phyloP scores from a whole-genome alignment of 2,113 vertebrate species.

The Triplophysa tibetana region DNA sequence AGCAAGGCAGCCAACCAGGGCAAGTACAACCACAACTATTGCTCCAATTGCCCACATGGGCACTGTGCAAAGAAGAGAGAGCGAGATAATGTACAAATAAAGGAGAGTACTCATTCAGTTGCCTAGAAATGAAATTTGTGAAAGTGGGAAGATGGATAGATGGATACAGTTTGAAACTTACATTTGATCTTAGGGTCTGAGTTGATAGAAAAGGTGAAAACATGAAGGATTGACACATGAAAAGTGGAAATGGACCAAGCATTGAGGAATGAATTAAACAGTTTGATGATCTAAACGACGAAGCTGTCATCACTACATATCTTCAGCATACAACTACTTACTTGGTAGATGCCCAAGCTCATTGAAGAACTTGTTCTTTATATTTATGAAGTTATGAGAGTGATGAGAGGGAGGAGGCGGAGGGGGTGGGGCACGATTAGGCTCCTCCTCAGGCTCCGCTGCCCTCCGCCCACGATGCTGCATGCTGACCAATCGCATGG shows the following conservation, averaged over 20 bases:
- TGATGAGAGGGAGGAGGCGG: slow-evolving; percentile 63
- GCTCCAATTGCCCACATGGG: slow-evolving; percentile 85
- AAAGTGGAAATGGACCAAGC: slow-evolving; percentile 26
- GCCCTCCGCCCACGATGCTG: slow-evolving; percentile 61
- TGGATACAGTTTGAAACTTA: slow-evolving; percentile 61
- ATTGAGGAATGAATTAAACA: slow-evolving; percentile 1
- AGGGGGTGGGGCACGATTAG: slow-evolving; percentile 36
- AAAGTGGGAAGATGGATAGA: neutral
- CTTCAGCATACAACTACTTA: slow-evolving; percentile 53
- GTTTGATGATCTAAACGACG: neutral
- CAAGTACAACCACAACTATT: slow-evolving; percentile 78
- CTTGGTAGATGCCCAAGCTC: slow-evolving; percentile 77
- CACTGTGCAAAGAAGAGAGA: slow-evolving; percentile 66
- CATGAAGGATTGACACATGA: neutral
- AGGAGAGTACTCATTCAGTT: neutral
- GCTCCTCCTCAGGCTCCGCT: slow-evolving; percentile 61
- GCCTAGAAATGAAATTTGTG: neutral
- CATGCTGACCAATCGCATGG: slow-evolving; percentile 64
- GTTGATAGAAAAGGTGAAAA: slow-evolving; percentile 39
- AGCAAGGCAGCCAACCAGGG: slow-evolving; percentile 74
- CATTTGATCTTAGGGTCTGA: slow-evolving; percentile 74
- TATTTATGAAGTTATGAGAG: slow-evolving; percentile 70
- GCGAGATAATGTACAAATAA: neutral
- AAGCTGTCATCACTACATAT: neutral
- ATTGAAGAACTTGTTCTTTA: slow-evolving; percentile 80